Conservation (phyloP, 2,888 invertebrate species). For the Ceraclea dissimilis region DNA sequence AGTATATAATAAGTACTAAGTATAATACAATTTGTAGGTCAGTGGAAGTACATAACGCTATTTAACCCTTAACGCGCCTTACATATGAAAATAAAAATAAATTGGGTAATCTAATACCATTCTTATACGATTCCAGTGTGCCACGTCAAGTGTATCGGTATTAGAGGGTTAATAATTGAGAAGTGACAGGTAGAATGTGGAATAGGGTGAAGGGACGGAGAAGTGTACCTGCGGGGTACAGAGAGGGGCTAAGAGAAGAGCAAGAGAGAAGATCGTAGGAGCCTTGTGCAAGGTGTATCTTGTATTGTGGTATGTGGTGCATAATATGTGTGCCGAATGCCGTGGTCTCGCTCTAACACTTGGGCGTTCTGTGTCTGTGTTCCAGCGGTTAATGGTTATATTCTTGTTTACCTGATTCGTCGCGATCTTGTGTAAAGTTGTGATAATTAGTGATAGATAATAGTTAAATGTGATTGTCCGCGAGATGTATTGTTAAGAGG, state of each 20-base stretch:
- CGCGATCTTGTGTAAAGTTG: not conserved
- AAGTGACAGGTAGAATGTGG: not conserved
- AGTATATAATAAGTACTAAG: too few relatives aligned
- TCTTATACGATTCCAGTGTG: too few relatives aligned
- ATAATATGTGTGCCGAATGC: not conserved
- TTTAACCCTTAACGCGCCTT: too few relatives aligned
- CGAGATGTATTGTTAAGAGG: slow-evolving; percentile 40
- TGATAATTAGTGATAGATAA: not conserved
- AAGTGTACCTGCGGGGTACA: not conserved
- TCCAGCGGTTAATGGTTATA: not conserved
- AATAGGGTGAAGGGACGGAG: not conserved
- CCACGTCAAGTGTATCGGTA: not conserved
- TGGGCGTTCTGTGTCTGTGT: slow-evolving; percentile 12
- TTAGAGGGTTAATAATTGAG: not conserved
- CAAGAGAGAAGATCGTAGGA: not conserved
- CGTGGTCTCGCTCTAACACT: slow-evolving; percentile 6
- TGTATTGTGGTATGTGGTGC: not conserved
- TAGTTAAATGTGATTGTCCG: slow-evolving; percentile 4
- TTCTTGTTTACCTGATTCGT: not conserved
- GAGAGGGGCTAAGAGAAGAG: not conserved
- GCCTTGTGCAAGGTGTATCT: too few relatives aligned
- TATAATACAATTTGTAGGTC: too few relatives aligned
- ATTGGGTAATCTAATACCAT: too few relatives aligned
- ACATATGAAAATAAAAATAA: too few relatives aligned
- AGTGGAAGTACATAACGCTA: too few relatives aligned